Conservation (phyloP, 1,140 invertebrate genomes). For the Doryteuthis pealeii region DNA sequence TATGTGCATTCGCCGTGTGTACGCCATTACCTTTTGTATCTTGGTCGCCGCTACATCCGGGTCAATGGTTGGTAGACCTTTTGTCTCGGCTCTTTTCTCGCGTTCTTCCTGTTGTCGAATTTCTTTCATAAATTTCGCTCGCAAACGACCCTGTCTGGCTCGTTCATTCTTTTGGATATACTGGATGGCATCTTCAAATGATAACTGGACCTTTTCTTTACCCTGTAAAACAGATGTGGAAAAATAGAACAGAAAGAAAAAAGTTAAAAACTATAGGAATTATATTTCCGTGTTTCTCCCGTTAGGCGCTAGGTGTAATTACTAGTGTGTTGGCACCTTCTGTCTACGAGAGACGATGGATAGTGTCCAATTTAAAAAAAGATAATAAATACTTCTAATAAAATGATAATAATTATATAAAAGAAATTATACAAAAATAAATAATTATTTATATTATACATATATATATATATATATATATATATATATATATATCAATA, state of each 20-base stretch:
- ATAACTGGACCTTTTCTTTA: constrained; percentile 64
- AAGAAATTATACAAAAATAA: too few relatives aligned
- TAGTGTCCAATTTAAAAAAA: too few relatives aligned
- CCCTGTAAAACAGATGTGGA: constrained; percentile 27
- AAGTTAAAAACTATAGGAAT: background rate
- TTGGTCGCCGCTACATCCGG: constrained; percentile 55
- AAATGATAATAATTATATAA: too few relatives aligned
- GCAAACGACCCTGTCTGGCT: constrained; percentile 78
- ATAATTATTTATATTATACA: too few relatives aligned
- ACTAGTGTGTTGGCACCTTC: too few relatives aligned
- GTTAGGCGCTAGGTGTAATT: too few relatives aligned
- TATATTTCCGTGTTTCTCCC: too few relatives aligned
- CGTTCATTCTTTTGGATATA: constrained; percentile 88
- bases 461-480: too few relatives aligned
- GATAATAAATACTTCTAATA: too few relatives aligned
- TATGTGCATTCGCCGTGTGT: too few relatives aligned
- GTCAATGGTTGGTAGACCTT: constrained; percentile 53
- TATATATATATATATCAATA: too few relatives aligned
- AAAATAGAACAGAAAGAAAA: background rate
- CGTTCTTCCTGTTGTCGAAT: constrained; percentile 66
- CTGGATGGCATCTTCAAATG: constrained; percentile 79
- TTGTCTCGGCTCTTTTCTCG: constrained; percentile 48
- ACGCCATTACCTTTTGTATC: constrained; percentile 55
- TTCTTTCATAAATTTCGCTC: constrained; percentile 87
- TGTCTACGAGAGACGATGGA: too few relatives aligned